A percentile compares a stretch with the other conserved stretches of the same genome.
Evolutionary conservation across 2,113 vertebrate genomes (phyloP).

Genomic region (Sterna hirundo): DNA sequence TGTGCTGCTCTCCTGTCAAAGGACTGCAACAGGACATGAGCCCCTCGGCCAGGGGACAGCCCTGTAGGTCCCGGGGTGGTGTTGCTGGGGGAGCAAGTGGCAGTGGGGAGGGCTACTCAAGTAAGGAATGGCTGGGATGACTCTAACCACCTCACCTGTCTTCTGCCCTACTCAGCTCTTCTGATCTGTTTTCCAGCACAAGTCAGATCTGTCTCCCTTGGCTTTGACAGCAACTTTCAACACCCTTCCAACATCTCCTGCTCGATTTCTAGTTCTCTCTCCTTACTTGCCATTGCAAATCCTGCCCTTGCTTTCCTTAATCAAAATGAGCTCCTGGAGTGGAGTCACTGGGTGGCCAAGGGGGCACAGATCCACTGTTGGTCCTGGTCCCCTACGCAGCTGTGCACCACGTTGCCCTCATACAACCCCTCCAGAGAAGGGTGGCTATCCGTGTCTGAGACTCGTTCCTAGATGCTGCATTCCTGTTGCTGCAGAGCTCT

Average conservation of each 20-base stretch:
- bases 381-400: background rate
- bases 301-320: background rate
- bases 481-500: background rate
- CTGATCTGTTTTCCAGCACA: background rate
- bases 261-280: background rate
- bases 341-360: background rate
- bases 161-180: background rate
- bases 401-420: background rate
- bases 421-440: background rate
- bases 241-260: background rate
- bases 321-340: background rate
- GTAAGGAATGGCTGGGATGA: background rate
- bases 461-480: background rate
- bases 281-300: background rate
- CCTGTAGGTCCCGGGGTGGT: background rate
- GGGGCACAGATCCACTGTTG: background rate
- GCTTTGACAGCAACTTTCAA: background rate
- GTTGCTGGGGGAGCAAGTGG: background rate
- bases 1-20: background rate
- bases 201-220: background rate
- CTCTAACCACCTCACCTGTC: background rate
- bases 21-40: background rate
- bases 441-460: background rate
- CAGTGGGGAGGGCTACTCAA: background rate
- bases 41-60: background rate